Percentiles rank a stretch among this genome's conserved stretches.
Conservation (phyloP, 2,797 vertebrate genomes). For the Sarcophilus harrisii region DNA sequence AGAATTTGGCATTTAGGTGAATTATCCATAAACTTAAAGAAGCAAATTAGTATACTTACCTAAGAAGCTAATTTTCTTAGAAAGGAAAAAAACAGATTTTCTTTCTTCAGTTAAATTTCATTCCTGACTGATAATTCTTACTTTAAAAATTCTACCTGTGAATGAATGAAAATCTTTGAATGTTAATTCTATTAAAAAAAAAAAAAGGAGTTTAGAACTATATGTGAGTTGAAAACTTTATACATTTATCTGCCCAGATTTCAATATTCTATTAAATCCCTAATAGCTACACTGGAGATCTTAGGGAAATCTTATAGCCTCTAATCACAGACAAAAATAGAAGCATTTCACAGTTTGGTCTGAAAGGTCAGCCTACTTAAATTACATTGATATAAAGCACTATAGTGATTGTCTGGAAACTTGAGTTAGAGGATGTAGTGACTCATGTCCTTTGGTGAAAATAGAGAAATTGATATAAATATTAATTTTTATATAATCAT, state of each 20-base stretch:
- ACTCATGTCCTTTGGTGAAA: constrained; percentile 70
- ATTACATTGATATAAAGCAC: constrained; percentile 69
- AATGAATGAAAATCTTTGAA: constrained; percentile 66
- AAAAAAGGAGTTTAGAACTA: constrained; percentile 66
- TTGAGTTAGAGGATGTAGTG: constrained; percentile 68
- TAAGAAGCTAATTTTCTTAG: constrained; percentile 67
- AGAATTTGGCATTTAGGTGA: constrained; percentile 44
- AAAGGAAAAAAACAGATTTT: constrained; percentile 65
- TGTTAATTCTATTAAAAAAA: constrained; percentile 65
- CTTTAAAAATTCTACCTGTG: constrained; percentile 64
- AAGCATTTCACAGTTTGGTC: constrained; percentile 77
- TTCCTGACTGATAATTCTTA: constrained; percentile 63
- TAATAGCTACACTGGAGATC: constrained; percentile 66
- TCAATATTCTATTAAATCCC: constrained; percentile 74
- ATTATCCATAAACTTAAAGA: constrained; percentile 56
- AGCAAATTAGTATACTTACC: constrained; percentile 72
- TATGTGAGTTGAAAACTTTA: constrained; percentile 71
- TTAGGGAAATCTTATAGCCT: constrained; percentile 66
- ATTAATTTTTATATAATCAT: constrained; percentile 67
- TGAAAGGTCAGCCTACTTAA: constrained; percentile 80
- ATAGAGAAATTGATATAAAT: constrained; percentile 69
- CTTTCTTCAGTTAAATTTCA: constrained; percentile 63
- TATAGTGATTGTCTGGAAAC: constrained; percentile 77
- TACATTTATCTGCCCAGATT: constrained; percentile 76
- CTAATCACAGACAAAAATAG: constrained; percentile 69